Conservation (phyloP, 2,113 vertebrate genomes). For the Ursus arctos region DNA sequence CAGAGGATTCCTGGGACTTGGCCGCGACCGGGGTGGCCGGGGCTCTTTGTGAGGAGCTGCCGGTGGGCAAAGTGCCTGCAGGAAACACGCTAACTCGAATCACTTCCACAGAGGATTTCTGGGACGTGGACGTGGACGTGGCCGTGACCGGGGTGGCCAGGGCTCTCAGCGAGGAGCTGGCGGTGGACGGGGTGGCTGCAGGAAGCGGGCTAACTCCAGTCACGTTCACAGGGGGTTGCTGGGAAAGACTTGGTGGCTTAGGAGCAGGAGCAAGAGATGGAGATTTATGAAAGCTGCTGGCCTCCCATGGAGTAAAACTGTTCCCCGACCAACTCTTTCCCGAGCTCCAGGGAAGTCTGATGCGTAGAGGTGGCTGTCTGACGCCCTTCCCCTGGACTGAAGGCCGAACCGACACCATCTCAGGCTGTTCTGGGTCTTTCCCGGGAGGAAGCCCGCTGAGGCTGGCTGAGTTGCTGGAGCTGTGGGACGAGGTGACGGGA, state of each 20-base stretch:
- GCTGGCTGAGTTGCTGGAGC: constrained; percentile 87
- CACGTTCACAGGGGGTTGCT: constrained; percentile 91
- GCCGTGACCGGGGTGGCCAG: constrained; percentile 90
- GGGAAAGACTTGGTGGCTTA: constrained; percentile 91
- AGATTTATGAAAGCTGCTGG: constrained; percentile 91
- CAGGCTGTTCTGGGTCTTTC: constrained; percentile 91
- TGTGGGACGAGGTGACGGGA: constrained; percentile 91
- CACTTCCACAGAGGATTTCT: constrained; percentile 91
- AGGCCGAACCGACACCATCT: constrained; percentile 89
- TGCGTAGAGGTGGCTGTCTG: constrained; percentile 91
- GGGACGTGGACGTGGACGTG: constrained; percentile 74
- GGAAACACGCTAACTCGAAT: constrained; percentile 90
- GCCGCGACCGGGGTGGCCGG: constrained; percentile 14
- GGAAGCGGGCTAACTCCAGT: constrained; percentile 90
- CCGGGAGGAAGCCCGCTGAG: constrained; percentile 89
- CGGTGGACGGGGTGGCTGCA: constrained; percentile 84
- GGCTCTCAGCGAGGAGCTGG: constrained; percentile 88
- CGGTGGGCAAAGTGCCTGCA: constrained; percentile 84
- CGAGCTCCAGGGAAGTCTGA: constrained; percentile 90
- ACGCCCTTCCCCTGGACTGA: constrained; percentile 91
- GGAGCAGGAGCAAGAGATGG: constrained; percentile 89
- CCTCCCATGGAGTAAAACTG: constrained; percentile 87
- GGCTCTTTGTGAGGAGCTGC: constrained; percentile 88
- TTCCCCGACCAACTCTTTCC: constrained; percentile 89
- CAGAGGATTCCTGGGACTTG: constrained; percentile 90